Evolutionary conservation across 2,888 invertebrate species (phyloP).

Genomic region (Phytoseiulus persimilis): DNA sequence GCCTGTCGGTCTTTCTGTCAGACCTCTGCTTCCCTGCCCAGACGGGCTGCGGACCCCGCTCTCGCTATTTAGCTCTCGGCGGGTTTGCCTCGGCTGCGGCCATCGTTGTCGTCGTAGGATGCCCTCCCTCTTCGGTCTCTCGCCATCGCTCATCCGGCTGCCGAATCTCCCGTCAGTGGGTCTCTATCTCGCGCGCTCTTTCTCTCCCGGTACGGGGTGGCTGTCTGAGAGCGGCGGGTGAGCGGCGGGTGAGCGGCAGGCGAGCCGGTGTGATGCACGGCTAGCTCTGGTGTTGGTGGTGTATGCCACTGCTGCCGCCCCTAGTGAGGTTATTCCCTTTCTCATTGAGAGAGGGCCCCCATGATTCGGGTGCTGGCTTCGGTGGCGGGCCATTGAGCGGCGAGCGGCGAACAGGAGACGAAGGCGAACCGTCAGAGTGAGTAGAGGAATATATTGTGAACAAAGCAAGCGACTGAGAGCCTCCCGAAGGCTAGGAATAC

Average conservation of each 20-base stretch:
- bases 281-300: not conserved
- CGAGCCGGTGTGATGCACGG: not conserved
- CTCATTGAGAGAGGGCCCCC: not conserved
- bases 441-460: not conserved
- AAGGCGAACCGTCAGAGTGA: not conserved
- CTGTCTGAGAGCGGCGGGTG: slow-evolving; percentile 39
- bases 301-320: not conserved
- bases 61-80: not conserved
- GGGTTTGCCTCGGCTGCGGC: not conserved
- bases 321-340: not conserved
- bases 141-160: not conserved
- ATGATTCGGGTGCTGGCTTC: not conserved
- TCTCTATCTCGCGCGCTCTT: slow-evolving; percentile 39
- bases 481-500: not conserved
- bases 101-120: not conserved
- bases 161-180: slow-evolving; percentile 11
- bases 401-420: slow-evolving; percentile 5
- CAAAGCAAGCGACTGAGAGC: not conserved
- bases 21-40: not conserved
- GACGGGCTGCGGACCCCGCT: not conserved
- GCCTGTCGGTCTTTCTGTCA: not conserved
- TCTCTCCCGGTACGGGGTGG: not conserved
- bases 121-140: not conserved
- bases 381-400: not conserved
- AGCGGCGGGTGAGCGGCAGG: slow-evolving; percentile 12